Evolutionary conservation across 2,888 invertebrate genomes (phyloP), one percentile per base, ranked within the genome.

Genomic region (Hoplodrina blanda): DNA sequence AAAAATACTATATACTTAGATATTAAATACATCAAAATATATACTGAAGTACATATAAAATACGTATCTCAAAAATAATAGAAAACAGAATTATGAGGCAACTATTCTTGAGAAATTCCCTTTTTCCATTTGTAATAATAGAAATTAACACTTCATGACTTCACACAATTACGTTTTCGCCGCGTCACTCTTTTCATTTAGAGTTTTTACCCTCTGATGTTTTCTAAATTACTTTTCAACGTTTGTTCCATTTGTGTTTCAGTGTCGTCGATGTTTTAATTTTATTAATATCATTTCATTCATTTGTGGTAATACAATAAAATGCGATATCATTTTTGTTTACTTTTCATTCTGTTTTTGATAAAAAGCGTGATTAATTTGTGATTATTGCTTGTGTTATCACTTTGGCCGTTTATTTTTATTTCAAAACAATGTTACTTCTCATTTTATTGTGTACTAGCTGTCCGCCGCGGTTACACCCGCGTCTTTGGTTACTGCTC

Each of bases 101-200:
- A 25, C 25, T 25, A 25, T 25, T 25, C 25, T 25, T 25, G 25
- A 87, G 83, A 78, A 74, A 79, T 82, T 78, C 64, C 64, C 67
- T 77, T 69, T 53, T 85, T 85, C 78, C 83, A 87, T 87, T 83
- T 82, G 85, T 87, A 89, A 86, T 89, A 86, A 82, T 87, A 86
- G 85, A 91, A 92, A 92, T 92, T 88, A 93, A 91, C 83, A 89
- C 86, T 81, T 88, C 89, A 86, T 93, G 94, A 93, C 91, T 93
- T 85, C 68, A 89, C 93, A 91, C 87, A 91, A 92, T 91, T 89
- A 88, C 83, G 68, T 83, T 93, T 88, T 77, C 67, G 91, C 90
- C 70, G 64, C 79, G 89, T 93, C 93, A 93, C 91, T 89, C 90
- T 87, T 91, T 93, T 90, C 89, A 91, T 93, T 93, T 91, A 56